Base-by-base conservation (phyloP, 2,113 vertebrate species). In the Cololabis saira region DNA sequence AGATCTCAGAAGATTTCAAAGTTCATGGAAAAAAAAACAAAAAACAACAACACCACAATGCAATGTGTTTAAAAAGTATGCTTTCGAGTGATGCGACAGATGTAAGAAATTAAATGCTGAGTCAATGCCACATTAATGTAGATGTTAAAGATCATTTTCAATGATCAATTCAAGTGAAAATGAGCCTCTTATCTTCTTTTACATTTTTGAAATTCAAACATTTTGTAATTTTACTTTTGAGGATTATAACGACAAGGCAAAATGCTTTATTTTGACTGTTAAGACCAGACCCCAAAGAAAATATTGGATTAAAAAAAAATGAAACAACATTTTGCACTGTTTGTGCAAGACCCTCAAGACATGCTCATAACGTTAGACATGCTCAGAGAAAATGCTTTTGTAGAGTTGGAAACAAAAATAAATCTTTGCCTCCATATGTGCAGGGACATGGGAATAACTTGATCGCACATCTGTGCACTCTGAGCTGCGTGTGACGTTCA, bases 391-490 rank as follows among this genome's bases (percentile, higher is more conserved):
- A 37, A 7, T 3, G 10, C 33, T 37, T 37, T 37, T 37, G 43
- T 16, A n/a, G 43, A n/a, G 43, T 45, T 17, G 0, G 21, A 19
- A 17, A 61, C 21, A 50, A 19, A 54, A n/a, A 16, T 44, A 45
- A 12, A 12, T 27, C 18, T 55, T 3, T 0, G 0, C 12, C 33
- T 69, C 65, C 72, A 73, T 83, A 52, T 66, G 81, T 43, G 43
- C 58, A 55, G 0, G 33, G 59, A 52, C 62, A 87, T 87, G 85
- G 87, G 84, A 90, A 84, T 88, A 84, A 85, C 79, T 67, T 49
- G 55, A 71, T 80, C 30, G 22, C 86, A 91, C 91, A 92, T 92
- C 90, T 92, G 90, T 90, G 89, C 85, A 72, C 54, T 66, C 45
- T 12, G 9, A 52, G 43, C 73, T 72, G 72, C 59, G 79, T 51